phyloP scores from a whole-genome alignment of 2,888 invertebrate genomes.

The Melangyna quadrimaculata region DNA sequence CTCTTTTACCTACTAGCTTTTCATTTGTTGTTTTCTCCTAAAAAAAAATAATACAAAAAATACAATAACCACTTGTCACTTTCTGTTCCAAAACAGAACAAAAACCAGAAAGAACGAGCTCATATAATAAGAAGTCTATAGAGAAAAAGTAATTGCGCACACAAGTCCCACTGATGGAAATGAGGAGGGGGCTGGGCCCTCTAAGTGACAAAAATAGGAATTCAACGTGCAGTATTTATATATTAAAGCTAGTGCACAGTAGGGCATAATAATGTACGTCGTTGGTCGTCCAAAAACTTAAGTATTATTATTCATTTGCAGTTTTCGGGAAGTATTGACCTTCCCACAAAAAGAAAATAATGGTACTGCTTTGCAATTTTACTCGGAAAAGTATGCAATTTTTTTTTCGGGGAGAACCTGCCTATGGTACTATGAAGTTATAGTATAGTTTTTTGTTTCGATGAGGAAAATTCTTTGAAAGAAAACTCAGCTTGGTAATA shows the following conservation, averaged over 20 bases:
- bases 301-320: background rate
- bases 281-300: background rate
- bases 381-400: background rate
- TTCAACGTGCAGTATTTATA: background rate
- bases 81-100: conserved; percentile 38
- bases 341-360: background rate
- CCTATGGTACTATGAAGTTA: too few relatives aligned
- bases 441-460: too few relatives aligned
- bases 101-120: conserved; percentile 32
- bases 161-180: conserved; percentile 17
- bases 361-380: background rate
- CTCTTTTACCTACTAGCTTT: background rate
- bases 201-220: conserved; percentile 9
- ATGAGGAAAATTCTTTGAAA: too few relatives aligned
- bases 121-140: conserved; percentile 36
- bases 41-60: conserved; percentile 7
- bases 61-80: conserved; percentile 67
- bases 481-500: too few relatives aligned
- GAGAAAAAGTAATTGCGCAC: conserved; percentile 54
- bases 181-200: background rate
- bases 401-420: too few relatives aligned
- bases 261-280: background rate
- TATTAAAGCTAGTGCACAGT: background rate
- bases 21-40: background rate
- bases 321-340: background rate